Conservation (phyloP, 2,113 vertebrate genomes). For the Athene cunicularia region DNA sequence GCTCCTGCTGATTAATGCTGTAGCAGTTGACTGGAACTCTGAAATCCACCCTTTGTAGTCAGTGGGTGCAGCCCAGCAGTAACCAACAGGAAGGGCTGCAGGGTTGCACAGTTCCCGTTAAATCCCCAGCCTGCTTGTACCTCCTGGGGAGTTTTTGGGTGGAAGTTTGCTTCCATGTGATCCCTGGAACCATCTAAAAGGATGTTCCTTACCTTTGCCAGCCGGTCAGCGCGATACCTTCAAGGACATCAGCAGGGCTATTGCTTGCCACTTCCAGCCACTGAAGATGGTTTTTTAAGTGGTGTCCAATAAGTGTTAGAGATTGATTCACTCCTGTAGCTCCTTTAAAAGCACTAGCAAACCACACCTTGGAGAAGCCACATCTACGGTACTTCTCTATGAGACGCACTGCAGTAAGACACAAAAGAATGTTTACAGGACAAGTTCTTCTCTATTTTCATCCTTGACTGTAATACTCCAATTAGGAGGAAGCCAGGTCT, state of each 20-base stretch:
- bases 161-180: neutral
- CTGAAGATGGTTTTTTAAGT: slow-evolving; percentile 87
- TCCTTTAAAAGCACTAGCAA: slow-evolving; percentile 95
- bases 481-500: neutral
- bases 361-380: slow-evolving; percentile 87
- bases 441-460: neutral
- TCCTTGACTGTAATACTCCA: neutral
- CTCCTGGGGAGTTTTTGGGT: neutral
- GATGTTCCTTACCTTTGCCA: slow-evolving; percentile 88
- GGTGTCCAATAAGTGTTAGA: slow-evolving; percentile 83
- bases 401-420: slow-evolving; percentile 76
- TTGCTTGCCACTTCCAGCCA: slow-evolving; percentile 88
- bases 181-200: neutral
- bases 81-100: neutral
- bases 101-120: neutral
- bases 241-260: slow-evolving; percentile 65
- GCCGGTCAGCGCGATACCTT: slow-evolving; percentile 89
- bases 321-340: slow-evolving; percentile 85
- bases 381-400: slow-evolving; percentile 86
- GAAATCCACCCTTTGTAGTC: neutral
- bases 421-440: neutral
- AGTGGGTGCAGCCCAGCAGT: neutral
- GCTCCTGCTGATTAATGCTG: neutral
- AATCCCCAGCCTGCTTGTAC: neutral
- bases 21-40: neutral